Base-by-base conservation (phyloP, 1,140 invertebrate species). In the Drosophila pectinifera region DNA sequence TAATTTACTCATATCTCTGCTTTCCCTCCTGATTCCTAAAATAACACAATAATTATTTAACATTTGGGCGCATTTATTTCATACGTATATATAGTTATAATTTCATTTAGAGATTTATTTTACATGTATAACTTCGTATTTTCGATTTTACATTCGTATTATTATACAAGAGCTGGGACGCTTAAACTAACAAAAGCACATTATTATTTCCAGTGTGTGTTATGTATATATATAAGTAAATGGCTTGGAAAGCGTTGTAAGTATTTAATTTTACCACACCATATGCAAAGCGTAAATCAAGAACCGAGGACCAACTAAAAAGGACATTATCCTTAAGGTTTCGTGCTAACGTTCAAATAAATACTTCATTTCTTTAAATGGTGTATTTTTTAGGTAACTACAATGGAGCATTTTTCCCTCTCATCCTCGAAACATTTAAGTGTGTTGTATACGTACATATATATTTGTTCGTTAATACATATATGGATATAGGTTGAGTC, bases 241-340 rank as follows among this genome's bases (percentile, higher is more conserved):
- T 63, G 28, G 28, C 22, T 54, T 38, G n/a, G 2, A 24, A 31
- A 45, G 49, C 48, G 10, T 61, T 61, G 28, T 45, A 34, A 51
- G 48, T 51, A 76, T 79, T 79, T 82, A 72, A 81, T 88, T 86
- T 85, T 89, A 91, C 90, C 90, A 91, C 75, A 91, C 82, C 90
- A 91, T 90, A 90, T 91, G 82, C 82, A 81, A 79, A 74, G 75
- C 51, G 56, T 39, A 22, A 59, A 73, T 61, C 58, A 64, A 70
- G 53, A 69, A 43, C 51, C 14, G 26, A 63, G 31, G 62, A 54
- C 8, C 6, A 36, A 56, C 57, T 63, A 55, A 51, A 34, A n/a
- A 14, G 48, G 28, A 39, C n/a, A 63, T 28, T 28, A 59, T 54
- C 45, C 62, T 34, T 38, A 48, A 1, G 58, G 59, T 62, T 22